Evolutionary conservation across 2,113 vertebrate genomes (phyloP), one percentile per base, ranked within the genome.

Genomic region (Bufo bufo): DNA sequence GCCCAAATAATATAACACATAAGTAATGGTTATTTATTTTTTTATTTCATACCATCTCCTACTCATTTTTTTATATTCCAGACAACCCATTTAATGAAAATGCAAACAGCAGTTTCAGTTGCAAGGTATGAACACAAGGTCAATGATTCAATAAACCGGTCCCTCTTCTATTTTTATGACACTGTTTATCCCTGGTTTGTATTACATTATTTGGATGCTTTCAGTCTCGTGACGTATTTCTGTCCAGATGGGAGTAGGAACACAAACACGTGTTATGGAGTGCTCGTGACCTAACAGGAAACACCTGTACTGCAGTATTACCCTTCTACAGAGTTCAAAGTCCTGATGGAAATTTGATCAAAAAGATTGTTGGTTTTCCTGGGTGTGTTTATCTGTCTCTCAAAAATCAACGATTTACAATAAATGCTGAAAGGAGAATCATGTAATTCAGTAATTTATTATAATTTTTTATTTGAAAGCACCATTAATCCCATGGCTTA

Each of bases 221-320:
- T 54, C 14, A 77, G n/a, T 54, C 20, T 54, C 19, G n/a, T 77
- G 71, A 14, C 54, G 75, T 88, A 72, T 87, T 87, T 88, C 81
- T 77, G 9, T 77, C 80, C 87, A 88, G 80, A 88, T 88, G 87
- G 80, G 47, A 77, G 52, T 11, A 52, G 54, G n/a, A 77, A 23
- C 56, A 61, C 17, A 45, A 77, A 80, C 87, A 75, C 90, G 74
- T 77, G 72, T 80, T 93, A 89, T 69, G 69, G 75, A 66, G 89
- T 90, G 84, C 81, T 13, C 89, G 89, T 91, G 91, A 94, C 93
- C 90, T 88, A 85, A 91, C 93, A 95, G 94, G 94, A 95, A 95
- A 92, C 94, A 94, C 93, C 94, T 95, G 93, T 91, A 91, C 77
- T 86, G 84, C 54, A 91, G 90, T 77, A 89, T 61, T 90, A 88